Evolutionary conservation across 2,888 invertebrate genomes (phyloP), one percentile per base, ranked within the genome.

Genomic region (Nesidiocoris tenuis): DNA sequence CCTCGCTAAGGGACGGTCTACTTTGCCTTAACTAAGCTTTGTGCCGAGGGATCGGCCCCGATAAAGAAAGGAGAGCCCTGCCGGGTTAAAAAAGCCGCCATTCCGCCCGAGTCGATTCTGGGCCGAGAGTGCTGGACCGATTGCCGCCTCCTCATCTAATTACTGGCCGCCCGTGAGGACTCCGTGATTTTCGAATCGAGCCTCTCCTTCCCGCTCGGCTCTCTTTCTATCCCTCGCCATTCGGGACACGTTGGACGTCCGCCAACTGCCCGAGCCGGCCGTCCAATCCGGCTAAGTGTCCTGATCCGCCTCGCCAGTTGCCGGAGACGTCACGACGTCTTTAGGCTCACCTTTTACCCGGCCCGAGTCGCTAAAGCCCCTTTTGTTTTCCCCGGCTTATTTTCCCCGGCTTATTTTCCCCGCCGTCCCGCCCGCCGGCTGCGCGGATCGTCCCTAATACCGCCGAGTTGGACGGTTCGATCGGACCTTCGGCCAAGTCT

Each of bases 221-320:
- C 12, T 12, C 39, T 7, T 39, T 39, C 39, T 39, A 39, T 39
- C 39, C 39, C 12, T 17, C 54, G 39, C 70, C 59, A 70, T 70
- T 70, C 70, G 12, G 19, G 59, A 70, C 70, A 70, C 70, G 70
- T 70, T 70, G 70, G 70, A 70, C 70, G 59, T 22, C 70, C 57
- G 59, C 70, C 70, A 70, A 24, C 70, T 39, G 39, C 39, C 39
- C 12, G 5, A 3, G 39, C 12, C 70, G 24, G 22, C 18, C 70
- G 56, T 70, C 70, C 61, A 70, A 70, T 70, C 70, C 70, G n/a
- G 59, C 70, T 70, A 70, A 70, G 70, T 70, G 70, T 70, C 70
- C 25, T 70, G 23, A 23, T 17, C 17, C 39, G 19, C 18, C 64
- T 18, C 17, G 2, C 17, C 19, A 24, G 9, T n/a, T 65, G 65